Evolutionary conservation across 1,140 invertebrate genomes (phyloP), one percentile per base, ranked within the genome.

Genomic region (Drosophila simulans): DNA sequence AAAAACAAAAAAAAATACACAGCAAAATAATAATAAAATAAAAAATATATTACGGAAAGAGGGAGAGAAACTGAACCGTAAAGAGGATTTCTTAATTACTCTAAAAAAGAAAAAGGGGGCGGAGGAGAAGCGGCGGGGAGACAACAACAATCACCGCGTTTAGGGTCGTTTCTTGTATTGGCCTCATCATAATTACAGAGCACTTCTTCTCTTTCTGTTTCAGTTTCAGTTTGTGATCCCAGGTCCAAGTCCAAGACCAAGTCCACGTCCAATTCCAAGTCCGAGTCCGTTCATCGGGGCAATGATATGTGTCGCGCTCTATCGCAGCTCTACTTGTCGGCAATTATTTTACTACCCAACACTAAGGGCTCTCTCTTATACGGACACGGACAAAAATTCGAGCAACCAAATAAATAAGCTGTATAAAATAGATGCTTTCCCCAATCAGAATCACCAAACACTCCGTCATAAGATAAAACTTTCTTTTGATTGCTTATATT

Each of bases 41-140:
- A 45, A 42, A 42, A 52, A 56, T 56, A 13, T 43, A 39, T 37
- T 54, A 63, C 59, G 31, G 64, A 57, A 65, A 53, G 48, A 17
- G 64, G 46, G 60, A 43, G 64, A 27, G 46, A 25, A 31, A 63
- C 71, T 35, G 45, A 56, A 62, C 65, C 58, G 57, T 63, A 83
- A 89, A 83, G 84, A 89, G 84, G 84, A 88, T 89, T 89, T 90
- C 84, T 89, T 89, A 89, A 89, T 89, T 89, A 84, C 85, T 78
- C 71, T 39, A 76, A 64, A 59, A 77, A 76, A 64, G 55, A 77
- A 72, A 64, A 72, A 64, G 39, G 34, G 34, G 69, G 20, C 20
- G 56, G 69, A 48, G 27, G 25, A 49, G 63, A 20, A 51, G 54
- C 45, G 64, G 63, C 31, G 51, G 20, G 51, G 64, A 70, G 66